These are phyloP conservation scores for Gadus chalcogrammus DNA, from an alignment of 2,113 vertebrate species.

Conservation along the genomic window DNA sequence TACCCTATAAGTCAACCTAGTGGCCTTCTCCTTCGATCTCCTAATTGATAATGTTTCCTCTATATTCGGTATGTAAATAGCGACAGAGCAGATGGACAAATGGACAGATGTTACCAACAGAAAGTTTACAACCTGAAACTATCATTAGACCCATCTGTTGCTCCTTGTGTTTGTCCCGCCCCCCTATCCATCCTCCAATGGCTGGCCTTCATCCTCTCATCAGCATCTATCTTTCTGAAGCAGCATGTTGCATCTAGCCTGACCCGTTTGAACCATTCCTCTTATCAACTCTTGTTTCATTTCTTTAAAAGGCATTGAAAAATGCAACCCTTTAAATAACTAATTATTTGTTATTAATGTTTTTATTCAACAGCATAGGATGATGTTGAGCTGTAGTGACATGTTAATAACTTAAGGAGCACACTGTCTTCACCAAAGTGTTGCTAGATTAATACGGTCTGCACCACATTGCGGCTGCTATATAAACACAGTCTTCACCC, in stretches of 20 bases:
- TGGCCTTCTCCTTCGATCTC: constrained; percentile 27
- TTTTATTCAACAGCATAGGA: too few relatives aligned
- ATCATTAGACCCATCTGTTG: constrained; percentile 74
- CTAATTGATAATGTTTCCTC: constrained; percentile 39
- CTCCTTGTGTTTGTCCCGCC: constrained; percentile 54
- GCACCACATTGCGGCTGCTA: too few relatives aligned
- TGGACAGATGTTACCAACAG: constrained; percentile 76
- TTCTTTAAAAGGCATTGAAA: neutral
- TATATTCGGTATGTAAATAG: constrained; percentile 38
- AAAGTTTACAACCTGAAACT: constrained; percentile 76
- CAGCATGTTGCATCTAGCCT: constrained; percentile 21
- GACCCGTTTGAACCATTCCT: constrained; percentile 32
- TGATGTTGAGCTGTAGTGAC: neutral
- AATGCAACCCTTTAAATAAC: neutral
- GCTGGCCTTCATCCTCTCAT: constrained; percentile 52
- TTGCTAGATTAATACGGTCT: neutral
- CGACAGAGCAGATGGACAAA: constrained; percentile 71
- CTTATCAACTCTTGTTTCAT: neutral
- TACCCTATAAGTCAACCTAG: too few relatives aligned
- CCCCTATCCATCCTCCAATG: constrained; percentile 55
- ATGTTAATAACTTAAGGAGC: neutral
- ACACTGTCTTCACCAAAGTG: constrained; percentile 16
- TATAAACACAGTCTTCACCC: too few relatives aligned
- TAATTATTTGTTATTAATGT: neutral
- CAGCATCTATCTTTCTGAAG: constrained; percentile 57